phyloP scores from a whole-genome alignment of 2,113 vertebrate genomes.

The Melospiza georgiana region DNA sequence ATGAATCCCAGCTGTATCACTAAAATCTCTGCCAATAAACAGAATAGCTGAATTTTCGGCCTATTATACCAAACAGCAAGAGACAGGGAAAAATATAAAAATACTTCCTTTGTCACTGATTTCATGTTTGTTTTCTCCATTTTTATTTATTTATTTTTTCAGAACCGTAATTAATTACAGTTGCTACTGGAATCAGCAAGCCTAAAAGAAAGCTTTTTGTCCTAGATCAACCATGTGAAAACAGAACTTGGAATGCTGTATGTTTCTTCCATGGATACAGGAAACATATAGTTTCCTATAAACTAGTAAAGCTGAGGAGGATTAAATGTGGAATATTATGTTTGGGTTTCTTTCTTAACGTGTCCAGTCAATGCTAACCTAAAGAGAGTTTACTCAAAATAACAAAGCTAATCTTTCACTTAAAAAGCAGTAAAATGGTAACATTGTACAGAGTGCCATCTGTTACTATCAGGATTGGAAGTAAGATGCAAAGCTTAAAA shows the following conservation, averaged over 20 bases:
- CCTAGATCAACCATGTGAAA: not conserved
- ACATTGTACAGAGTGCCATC: not conserved
- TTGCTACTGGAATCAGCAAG: not conserved
- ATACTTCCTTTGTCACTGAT: not conserved
- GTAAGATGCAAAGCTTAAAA: not conserved
- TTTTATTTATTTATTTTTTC: not conserved
- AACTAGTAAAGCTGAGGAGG: not conserved
- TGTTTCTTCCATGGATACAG: not conserved
- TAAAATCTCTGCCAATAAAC: constrained; percentile 18
- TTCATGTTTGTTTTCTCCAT: not conserved
- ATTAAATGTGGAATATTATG: not conserved
- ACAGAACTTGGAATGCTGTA: not conserved
- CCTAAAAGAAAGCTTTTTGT: not conserved
- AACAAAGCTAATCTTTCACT: not conserved
- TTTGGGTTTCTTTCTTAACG: not conserved
- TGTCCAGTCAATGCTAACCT: not conserved
- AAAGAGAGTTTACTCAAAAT: not conserved
- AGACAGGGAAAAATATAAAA: not conserved
- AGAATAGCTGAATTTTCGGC: not conserved
- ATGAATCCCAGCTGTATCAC: constrained; percentile 30
- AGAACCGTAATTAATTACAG: not conserved
- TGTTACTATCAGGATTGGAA: not conserved
- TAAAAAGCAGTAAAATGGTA: not conserved
- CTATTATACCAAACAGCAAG: not conserved
- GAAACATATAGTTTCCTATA: not conserved